Evolutionary conservation across 2,888 invertebrate species (phyloP).

Genomic region (Melieria crassipennis): DNA sequence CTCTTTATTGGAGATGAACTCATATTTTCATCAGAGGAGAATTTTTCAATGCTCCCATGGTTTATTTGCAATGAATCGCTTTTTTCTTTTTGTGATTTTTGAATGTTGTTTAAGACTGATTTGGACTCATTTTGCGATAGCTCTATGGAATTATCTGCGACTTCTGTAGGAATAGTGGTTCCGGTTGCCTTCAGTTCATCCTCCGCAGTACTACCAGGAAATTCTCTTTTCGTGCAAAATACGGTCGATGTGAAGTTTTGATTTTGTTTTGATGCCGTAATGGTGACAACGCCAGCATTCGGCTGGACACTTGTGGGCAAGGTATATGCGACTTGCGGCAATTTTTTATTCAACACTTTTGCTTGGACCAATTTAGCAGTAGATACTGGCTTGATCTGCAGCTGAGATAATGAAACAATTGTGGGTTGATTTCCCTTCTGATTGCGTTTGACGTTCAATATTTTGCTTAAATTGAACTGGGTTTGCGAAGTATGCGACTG

Average conservation of each 20-base stretch:
- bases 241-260: slow-evolving; percentile 8
- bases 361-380: slow-evolving; percentile 66
- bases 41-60: slow-evolving; percentile 9
- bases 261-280: slow-evolving; percentile 52
- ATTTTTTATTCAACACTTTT: slow-evolving; percentile 61
- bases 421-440: slow-evolving; percentile 60
- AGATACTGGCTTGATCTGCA: slow-evolving; percentile 60
- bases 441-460: slow-evolving; percentile 55
- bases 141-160: slow-evolving; percentile 1
- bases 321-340: slow-evolving; percentile 51
- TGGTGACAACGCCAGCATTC: slow-evolving; percentile 69
- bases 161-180: not conserved
- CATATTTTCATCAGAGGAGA: slow-evolving; percentile 24
- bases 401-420: slow-evolving; percentile 61
- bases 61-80: not conserved
- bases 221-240: slow-evolving; percentile 10
- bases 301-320: slow-evolving; percentile 63
- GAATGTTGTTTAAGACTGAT: too few species aligned
- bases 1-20: slow-evolving; percentile 17
- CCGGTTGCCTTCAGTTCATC: slow-evolving; percentile 3
- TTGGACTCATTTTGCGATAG: slow-evolving; percentile 10
- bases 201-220: not conserved
- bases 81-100: not conserved
- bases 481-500: slow-evolving; percentile 40
- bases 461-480: slow-evolving; percentile 57